Conservation (phyloP, 2,113 vertebrate genomes). For the Brienomyrus longianalis region DNA sequence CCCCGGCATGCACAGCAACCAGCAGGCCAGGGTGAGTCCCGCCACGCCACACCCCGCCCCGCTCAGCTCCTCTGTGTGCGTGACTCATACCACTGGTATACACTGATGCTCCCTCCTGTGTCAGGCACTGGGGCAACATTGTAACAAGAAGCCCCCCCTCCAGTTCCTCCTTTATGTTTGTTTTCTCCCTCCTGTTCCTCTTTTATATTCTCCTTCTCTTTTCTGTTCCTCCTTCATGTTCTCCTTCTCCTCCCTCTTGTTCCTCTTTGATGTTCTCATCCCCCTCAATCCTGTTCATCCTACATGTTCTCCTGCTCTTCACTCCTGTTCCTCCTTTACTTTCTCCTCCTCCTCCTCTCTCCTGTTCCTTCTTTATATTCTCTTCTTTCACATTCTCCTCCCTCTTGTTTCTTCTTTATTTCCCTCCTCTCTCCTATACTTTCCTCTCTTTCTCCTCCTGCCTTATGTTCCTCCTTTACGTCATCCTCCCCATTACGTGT, state of each 20-base stretch:
- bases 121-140: background rate
- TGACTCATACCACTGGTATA: background rate
- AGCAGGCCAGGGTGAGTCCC: slow-evolving; percentile 86
- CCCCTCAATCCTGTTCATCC: background rate
- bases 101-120: background rate
- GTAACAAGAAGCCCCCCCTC: background rate
- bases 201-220: background rate
- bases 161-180: background rate
- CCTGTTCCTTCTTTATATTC: background rate
- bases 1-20: slow-evolving; percentile 81
- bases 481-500: background rate
- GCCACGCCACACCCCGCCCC: background rate
- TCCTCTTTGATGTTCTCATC: background rate
- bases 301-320: background rate
- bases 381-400: too few relatives aligned
- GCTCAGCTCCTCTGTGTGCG: background rate
- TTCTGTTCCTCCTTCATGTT: background rate
- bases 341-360: background rate
- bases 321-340: too few relatives aligned
- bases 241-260: background rate
- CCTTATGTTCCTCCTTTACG: background rate
- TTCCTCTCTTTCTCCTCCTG: background rate
- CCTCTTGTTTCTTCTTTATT: too few relatives aligned
- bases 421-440: too few relatives aligned
- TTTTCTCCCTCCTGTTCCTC: background rate